phyloP scores from a whole-genome alignment of 2,113 vertebrate species.

The Parus major region DNA sequence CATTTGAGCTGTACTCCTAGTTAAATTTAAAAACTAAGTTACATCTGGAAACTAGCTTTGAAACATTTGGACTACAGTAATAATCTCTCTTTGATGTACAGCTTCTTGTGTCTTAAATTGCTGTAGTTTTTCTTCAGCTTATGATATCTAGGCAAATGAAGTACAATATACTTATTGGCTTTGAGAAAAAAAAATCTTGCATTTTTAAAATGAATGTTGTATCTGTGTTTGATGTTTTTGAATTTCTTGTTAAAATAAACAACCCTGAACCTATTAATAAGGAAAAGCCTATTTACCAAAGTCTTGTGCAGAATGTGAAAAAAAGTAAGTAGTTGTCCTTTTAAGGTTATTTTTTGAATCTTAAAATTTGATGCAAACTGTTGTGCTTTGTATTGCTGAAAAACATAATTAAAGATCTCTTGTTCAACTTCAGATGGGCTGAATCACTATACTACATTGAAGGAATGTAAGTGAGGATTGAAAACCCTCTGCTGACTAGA shows the following conservation, averaged over 20 bases:
- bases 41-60: not conserved
- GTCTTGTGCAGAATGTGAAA: not conserved
- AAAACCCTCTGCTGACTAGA: not conserved
- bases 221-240: not conserved
- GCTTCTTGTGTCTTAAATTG: not conserved
- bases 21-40: not conserved
- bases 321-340: not conserved
- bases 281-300: not conserved
- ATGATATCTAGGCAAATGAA: not conserved
- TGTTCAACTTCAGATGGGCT: not conserved
- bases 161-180: not conserved
- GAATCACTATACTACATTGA: accelerated
- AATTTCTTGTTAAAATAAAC: not conserved
- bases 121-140: not conserved
- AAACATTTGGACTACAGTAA: not conserved
- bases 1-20: not conserved
- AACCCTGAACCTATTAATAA: not conserved
- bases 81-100: not conserved
- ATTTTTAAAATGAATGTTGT: not conserved
- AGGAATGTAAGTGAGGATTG: not conserved
- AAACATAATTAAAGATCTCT: not conserved
- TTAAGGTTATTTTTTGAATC: not conserved
- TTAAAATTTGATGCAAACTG: not conserved
- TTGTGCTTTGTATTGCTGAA: not conserved
- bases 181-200: not conserved